These are phyloP conservation scores for Drosophila kanapiae DNA, from an alignment of 1,140 invertebrate genomes.

Conservation along the genomic window DNA sequence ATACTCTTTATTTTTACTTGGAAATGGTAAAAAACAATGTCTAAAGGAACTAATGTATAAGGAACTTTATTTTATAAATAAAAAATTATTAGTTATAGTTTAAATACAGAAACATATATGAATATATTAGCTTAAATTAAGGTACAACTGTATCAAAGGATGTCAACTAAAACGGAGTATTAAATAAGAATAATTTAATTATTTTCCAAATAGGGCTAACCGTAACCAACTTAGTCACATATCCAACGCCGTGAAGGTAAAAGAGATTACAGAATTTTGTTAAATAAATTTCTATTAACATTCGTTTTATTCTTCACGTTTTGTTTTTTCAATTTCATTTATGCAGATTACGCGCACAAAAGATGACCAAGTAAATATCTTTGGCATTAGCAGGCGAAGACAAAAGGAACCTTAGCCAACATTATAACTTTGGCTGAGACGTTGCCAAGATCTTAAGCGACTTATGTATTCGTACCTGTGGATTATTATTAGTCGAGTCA, in stretches of 20 bases:
- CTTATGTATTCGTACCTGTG: constrained; percentile 36
- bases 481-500: constrained; percentile 36
- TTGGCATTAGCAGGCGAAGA: constrained; percentile 3
- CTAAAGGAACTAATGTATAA: too few relatives aligned
- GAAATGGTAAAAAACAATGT: neutral
- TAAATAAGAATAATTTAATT: neutral
- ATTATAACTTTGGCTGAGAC: constrained; percentile 32
- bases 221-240: neutral
- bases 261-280: neutral
- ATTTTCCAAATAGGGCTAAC: neutral
- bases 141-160: too few relatives aligned
- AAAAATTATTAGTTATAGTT: neutral
- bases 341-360: constrained; percentile 17
- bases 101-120: too few relatives aligned
- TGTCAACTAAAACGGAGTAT: too few relatives aligned
- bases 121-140: too few relatives aligned
- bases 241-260: neutral
- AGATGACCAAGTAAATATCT: constrained; percentile 22
- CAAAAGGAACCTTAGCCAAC: constrained; percentile 12
- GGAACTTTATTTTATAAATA: neutral
- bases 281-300: neutral
- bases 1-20: neutral
- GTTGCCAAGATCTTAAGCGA: constrained; percentile 66
- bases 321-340: constrained; percentile 19
- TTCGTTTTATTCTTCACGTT: neutral